Percentiles rank a stretch among this genome's conserved stretches.
Evolutionary conservation across 1,140 invertebrate genomes (phyloP).

Genomic region (Euborellia annulipes): DNA sequence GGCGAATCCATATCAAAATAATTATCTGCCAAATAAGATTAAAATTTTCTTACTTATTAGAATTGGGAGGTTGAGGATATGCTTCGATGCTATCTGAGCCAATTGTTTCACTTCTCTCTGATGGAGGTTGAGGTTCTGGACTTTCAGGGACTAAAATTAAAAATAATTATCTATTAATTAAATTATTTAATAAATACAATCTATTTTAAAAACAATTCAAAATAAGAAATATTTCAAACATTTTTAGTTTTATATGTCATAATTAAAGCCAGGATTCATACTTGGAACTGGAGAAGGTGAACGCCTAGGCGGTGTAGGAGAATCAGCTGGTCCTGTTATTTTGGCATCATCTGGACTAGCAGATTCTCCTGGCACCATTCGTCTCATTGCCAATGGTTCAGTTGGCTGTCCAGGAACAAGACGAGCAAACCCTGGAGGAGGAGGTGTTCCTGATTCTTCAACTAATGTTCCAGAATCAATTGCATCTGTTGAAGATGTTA

Average conservation of each 20-base stretch:
- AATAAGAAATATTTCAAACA: no score
- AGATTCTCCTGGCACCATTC: no score
- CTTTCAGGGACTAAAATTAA: no score
- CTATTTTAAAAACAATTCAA: no score
- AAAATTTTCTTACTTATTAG: neutral
- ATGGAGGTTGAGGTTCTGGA: constrained; percentile 5
- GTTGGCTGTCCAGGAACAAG: constrained; percentile 38
- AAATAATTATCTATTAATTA: no score
- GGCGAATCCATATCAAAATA: neutral
- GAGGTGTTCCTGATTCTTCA: constrained; percentile 22
- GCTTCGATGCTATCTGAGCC: constrained; percentile 17
- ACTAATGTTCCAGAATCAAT: constrained; percentile 4
- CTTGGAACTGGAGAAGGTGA: no score
- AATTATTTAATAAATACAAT: no score
- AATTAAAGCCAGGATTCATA: no score
- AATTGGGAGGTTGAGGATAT: constrained; percentile 3
- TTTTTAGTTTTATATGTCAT: no score
- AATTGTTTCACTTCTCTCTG: constrained; percentile 19
- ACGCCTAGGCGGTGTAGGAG: no score
- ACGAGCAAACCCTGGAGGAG: constrained; percentile 35
- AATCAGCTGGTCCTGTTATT: no score
- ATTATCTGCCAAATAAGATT: neutral
- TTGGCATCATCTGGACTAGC: no score
- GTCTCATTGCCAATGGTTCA: constrained; percentile 14
- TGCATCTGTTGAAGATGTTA: constrained; percentile 1